Evolutionary conservation across 2,888 invertebrate species (phyloP), one percentile per base, ranked within the genome.

Genomic region (Plusia festucae): DNA sequence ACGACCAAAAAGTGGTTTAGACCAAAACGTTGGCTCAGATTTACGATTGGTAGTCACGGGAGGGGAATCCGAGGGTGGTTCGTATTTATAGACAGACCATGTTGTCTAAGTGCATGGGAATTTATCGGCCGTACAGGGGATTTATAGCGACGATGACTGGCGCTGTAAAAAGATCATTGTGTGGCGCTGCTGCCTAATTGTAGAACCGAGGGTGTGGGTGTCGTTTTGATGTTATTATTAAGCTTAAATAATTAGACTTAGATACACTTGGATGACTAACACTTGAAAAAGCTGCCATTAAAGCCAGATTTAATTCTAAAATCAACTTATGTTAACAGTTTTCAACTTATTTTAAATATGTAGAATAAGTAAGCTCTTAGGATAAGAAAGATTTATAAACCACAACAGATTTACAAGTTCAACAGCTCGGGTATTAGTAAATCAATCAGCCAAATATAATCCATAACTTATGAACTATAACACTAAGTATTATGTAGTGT

Each of bases 21-120:
- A 68, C 65, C 62, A 80, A 74, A 69, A 67, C 65, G 65, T 68
- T 67, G 72, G 76, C 70, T 78, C 74, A 79, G 83, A 85, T 87
- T 83, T 83, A 87, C 82, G 85, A 82, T 62, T 68, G 75, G 64
- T 59, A 20, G 57, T 88, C 86, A 86, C 74, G 82, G 77, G 68
- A 78, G 69, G 85, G 81, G 88, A 85, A 89, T 84, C 82, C 83
- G 85, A 88, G 90, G 89, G 88, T 85, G 86, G 78, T 62, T 69
- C 65, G 80, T 89, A 89, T 90, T 87, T 88, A 86, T 88, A 90
- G 82, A 70, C 58, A 90, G 82, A 70, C 57, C 68, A 55, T 62
- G 84, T 77, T 68, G 69, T 81, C 69, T 76, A 69, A 79, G 70
- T 74, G 77, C 59, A 76, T 70, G 79, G 82, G 68, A 65, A 79